Conservation (phyloP, 1,140 invertebrate genomes). For the Penaeus japonicus region DNA sequence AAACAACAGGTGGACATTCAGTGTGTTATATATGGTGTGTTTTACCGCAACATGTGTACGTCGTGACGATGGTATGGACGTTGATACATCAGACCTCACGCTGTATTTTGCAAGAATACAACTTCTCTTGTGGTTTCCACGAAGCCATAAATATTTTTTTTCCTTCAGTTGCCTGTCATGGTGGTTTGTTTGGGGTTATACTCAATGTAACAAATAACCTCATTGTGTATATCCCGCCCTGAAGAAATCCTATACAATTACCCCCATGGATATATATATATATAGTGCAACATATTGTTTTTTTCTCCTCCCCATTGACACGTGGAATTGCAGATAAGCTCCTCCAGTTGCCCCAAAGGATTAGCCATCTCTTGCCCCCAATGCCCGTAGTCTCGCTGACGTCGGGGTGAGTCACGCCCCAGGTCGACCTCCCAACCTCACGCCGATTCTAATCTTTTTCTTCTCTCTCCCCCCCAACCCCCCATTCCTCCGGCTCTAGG, state of each 20-base stretch:
- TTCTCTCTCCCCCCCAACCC: conserved; percentile 2
- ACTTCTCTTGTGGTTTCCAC: too few species aligned
- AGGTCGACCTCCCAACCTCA: background rate
- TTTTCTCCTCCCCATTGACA: background rate
- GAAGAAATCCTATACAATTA: background rate
- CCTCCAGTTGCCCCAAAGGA: background rate
- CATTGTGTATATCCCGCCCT: background rate
- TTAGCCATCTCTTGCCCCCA: background rate
- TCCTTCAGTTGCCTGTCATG: conserved; percentile 10
- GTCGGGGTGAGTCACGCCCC: too few species aligned
- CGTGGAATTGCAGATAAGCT: background rate
- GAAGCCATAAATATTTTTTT: background rate
- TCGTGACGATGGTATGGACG: too few species aligned
- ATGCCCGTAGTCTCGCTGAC: too few species aligned
- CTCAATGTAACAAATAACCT: background rate
- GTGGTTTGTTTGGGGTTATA: background rate
- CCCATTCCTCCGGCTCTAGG: background rate
- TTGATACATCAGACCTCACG: too few species aligned
- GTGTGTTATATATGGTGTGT: too few species aligned
- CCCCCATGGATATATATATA: background rate
- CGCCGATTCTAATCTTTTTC: background rate
- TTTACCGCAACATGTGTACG: too few species aligned
- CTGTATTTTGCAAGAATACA: too few species aligned
- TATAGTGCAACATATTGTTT: background rate
- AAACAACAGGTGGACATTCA: too few species aligned